phyloP scores from a whole-genome alignment of 2,797 vertebrate species.

The Parauchenoglanis ngamensis region DNA sequence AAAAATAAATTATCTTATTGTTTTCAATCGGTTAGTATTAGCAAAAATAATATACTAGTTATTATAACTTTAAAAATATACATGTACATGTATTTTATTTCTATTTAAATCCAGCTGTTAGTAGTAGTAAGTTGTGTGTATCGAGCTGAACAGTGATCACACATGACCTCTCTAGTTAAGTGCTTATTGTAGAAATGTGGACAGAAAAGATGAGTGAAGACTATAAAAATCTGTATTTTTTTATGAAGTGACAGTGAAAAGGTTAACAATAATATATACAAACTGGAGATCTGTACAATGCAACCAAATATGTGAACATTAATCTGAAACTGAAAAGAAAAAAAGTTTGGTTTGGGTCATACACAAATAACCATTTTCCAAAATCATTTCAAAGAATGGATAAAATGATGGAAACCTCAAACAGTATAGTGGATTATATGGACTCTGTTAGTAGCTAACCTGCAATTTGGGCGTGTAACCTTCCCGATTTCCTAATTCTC shows the following conservation, averaged over 20 bases:
- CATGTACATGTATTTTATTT: not conserved
- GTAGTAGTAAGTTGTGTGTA: not conserved
- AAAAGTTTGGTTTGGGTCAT: not conserved
- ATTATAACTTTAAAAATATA: not conserved
- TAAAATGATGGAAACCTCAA: not conserved
- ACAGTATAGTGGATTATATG: not conserved
- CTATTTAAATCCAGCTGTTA: too few species aligned
- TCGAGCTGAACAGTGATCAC: not conserved
- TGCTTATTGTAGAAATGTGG: not conserved
- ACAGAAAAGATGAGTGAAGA: not conserved
- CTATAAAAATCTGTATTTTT: not conserved
- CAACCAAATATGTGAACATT: not conserved
- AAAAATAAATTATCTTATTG: not conserved
- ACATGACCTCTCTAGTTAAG: not conserved
- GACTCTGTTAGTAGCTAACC: not conserved
- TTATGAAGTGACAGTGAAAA: not conserved
- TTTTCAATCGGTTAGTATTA: not conserved
- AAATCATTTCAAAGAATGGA: not conserved
- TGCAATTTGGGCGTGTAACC: not conserved
- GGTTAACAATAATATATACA: constrained; percentile 3
- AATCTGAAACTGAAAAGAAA: too few species aligned
- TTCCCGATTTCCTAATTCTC: not conserved
- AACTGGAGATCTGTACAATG: not conserved
- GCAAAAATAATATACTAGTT: not conserved
- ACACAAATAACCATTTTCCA: not conserved